Conservation (phyloP, 2,888 invertebrate species). For the Pemphredon lugubris region DNA sequence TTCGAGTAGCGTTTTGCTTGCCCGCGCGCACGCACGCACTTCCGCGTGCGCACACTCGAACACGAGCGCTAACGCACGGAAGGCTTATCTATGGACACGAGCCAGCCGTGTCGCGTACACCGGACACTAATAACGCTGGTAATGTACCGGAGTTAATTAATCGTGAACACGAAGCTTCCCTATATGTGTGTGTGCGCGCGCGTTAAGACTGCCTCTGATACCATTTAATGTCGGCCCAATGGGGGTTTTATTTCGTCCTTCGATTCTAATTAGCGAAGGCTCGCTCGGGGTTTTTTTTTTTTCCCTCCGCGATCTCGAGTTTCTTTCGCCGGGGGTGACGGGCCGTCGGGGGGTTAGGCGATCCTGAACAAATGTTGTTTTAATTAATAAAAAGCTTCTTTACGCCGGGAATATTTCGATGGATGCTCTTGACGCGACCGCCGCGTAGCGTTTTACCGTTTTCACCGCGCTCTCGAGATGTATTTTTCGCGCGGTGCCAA, state of each 20-base stretch:
- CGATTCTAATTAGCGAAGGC: slow-evolving; percentile 16
- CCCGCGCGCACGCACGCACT: slow-evolving; percentile 28
- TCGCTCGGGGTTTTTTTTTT: not conserved
- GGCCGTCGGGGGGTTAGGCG: not conserved
- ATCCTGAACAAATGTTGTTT: not conserved
- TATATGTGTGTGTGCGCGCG: not conserved
- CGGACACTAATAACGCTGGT: slow-evolving; percentile 56
- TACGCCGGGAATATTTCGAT: not conserved
- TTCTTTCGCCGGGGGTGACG: slow-evolving; percentile 1
- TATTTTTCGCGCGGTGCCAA: no score
- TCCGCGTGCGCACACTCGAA: slow-evolving; percentile 15
- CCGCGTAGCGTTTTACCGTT: no score
- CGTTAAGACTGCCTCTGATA: slow-evolving; percentile 4
- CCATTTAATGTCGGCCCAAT: slow-evolving; percentile 28
- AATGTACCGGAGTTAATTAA: slow-evolving; percentile 60
- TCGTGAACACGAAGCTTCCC: slow-evolving; percentile 25
- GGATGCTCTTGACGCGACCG: not conserved
- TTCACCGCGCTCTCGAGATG: no score
- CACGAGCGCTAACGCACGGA: not conserved
- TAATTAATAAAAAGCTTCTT: slow-evolving; percentile 2
- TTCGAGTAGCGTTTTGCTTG: slow-evolving; percentile 53
- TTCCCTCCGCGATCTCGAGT: not conserved
- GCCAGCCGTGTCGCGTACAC: slow-evolving; percentile 16
- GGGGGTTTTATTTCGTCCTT: slow-evolving; percentile 2
- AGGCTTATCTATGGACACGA: slow-evolving; percentile 27